Evolutionary conservation across 2,888 invertebrate species (phyloP), one percentile per base, ranked within the genome.

Genomic region (Noctua comes): DNA sequence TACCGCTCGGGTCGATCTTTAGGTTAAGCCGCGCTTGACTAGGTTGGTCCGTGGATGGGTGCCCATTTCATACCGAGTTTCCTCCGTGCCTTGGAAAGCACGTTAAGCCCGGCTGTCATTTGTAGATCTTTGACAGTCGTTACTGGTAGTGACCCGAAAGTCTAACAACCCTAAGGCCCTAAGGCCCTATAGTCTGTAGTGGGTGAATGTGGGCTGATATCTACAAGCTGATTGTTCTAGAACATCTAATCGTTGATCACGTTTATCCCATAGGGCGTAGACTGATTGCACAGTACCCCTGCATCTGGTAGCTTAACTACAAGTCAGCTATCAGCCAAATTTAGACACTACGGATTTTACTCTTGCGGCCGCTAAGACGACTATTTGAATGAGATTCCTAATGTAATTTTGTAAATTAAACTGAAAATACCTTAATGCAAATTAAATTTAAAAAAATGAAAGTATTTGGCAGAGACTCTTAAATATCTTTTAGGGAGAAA

Each of bases 201-300:
- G 71, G 86, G 86, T 75, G 72, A 83, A 74, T 65, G 86, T 86
- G 86, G 83, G 86, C 21, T 77, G 66, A 66, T 72, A 43, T 65
- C 16, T 24, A 66, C 66, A 76, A 64, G 65, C 59, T 43, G 24
- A 71, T 57, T 40, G 46, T 74, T 80, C 59, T 84, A 62, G 74
- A 80, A 64, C 62, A 68, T 79, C 62, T 43, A 62, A 68, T 71
- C 54, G n/a, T 79, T 62, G 36, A 31, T 54, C 31, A 13, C 24
- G n/a, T 57, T 24, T 46, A 54, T 40, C 21, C 36, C 36, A 40
- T 51, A 54, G 27, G 68, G n/a, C n/a, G 62, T 69, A 48, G 54
- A 46, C 27, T 36, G 36, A 31, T 46, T 70, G 66, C 51, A 66
- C 43, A n/a, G n/a, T 36, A n/a, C 40, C n/a, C 7, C 65, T 65